Base-by-base conservation (phyloP, 1,140 invertebrate species). In the Lutraria rhynchaena region DNA sequence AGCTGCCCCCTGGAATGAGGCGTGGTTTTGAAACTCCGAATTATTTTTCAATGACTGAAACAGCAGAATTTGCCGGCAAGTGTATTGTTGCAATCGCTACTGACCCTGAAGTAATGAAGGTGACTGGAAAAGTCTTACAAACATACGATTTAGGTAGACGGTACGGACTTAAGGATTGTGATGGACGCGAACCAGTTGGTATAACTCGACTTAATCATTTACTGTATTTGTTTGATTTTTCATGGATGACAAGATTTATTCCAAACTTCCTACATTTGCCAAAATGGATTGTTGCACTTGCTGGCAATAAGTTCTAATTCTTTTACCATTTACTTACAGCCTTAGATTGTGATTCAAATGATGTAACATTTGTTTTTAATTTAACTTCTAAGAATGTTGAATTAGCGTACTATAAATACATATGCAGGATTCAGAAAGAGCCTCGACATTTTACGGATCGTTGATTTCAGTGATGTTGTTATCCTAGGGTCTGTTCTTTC, bases 111-210 rank as follows among this genome's bases (percentile, higher is more conserved):
- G 63, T 90, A 44, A 91, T 92, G 82, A 85, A 87, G 57, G 92
- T 92, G 61, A 85, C 87, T 31, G 90, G 90, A 19, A 82, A 84
- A 60, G 86, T 92, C 67, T 67, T 91, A 69, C 55, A 88, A 22
- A 85, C 89, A 19, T 87, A 85, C 27, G 91, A 92, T 41, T 58
- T 92, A 4, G 91, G 87, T 31, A 61, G 85, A 19, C 35, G 27
- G 22, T 55, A 81, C 27, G 24, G n/a, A 11, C 37, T 63, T 19
- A 15, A n/a, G 46, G 55, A 74, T 37, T n/a, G 49, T 53, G 69
- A 41, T 11, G 60, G 41, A 15, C 83, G 57, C 22, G 53, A 19
- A 22, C 70, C 60, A 17, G 57, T 46, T 0, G 63, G 75, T 60
- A 49, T 51, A 24, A 60, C 71, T 33, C 29, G 58, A 22, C 37